Percentiles rank a stretch among this genome's conserved stretches.
phyloP scores from a whole-genome alignment of 1,140 invertebrate genomes.

The Cyclargus thomasi region DNA sequence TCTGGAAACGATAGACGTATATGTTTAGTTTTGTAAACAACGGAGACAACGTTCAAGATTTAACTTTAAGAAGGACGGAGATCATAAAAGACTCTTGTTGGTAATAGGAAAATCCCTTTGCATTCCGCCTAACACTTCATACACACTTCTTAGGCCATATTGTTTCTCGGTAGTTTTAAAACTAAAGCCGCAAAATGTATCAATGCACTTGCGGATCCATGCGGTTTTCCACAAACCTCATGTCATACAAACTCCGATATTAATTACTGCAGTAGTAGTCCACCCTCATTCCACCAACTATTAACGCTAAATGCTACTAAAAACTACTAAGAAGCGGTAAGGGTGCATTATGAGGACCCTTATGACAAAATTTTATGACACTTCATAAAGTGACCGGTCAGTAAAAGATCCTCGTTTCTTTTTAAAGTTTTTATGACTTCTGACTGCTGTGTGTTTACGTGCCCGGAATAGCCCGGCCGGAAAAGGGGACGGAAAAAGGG shows the following conservation, averaged over 20 bases:
- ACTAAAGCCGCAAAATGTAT: too few relatives aligned
- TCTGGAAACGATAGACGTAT: slow-evolving; percentile 65
- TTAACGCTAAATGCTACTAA: too few relatives aligned
- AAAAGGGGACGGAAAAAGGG: slow-evolving; percentile 53
- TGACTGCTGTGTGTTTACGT: slow-evolving; percentile 35
- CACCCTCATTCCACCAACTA: background rate
- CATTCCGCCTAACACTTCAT: too few relatives aligned
- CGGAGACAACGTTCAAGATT: too few relatives aligned
- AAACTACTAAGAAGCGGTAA: background rate
- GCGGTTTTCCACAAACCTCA: background rate
- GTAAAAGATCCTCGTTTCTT: slow-evolving; percentile 38
- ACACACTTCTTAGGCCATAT: too few relatives aligned
- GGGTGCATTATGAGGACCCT: background rate
- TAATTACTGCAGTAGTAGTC: background rate
- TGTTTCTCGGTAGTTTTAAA: too few relatives aligned
- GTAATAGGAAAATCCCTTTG: too few relatives aligned
- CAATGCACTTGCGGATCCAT: background rate
- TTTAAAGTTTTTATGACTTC: slow-evolving; percentile 42
- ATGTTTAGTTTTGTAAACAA: background rate
- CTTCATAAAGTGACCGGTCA: slow-evolving; percentile 50
- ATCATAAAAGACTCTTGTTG: too few relatives aligned
- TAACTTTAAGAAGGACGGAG: too few relatives aligned
- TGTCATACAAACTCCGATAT: background rate
- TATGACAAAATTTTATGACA: slow-evolving; percentile 22
- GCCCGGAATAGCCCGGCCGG: slow-evolving; percentile 44